Base-by-base conservation (phyloP, 2,113 vertebrate species). In the Rhynchomys soricoides region DNA sequence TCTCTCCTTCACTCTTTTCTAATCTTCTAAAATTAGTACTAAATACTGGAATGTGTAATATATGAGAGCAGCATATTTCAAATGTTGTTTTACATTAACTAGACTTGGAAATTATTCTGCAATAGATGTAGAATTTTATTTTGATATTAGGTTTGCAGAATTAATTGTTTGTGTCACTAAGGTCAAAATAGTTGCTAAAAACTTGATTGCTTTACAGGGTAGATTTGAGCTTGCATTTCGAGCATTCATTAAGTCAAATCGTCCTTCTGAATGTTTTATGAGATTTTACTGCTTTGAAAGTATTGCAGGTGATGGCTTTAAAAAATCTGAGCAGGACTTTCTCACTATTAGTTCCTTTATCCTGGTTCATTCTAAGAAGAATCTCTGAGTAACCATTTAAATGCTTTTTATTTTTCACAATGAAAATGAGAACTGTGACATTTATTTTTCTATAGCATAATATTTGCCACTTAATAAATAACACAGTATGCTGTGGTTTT, bases 211-310 rank as follows among this genome's bases (percentile, higher is more conserved):
- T 99, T 98, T 98, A 98, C 98, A 98, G 98, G 98, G 97, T 98
- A 98, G 98, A 98, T 98, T 98, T 98, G 97, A 98, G 98, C 99
- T 99, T 99, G 99, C 99, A 99, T 99, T 99, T 99, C 98, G 98
- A 99, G 98, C 98, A 99, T 98, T 98, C 99, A 99, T 99, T 99
- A 99, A 98, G 98, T 98, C 98, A 97, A 95, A 98, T 98, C 97
- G 98, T 98, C 73, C 98, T 98, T 98, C 98, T 96, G 98, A 98
- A 98, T 98, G 98, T 98, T 99, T 99, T 98, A 98, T 98, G 96
- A 98, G 98, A 97, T 94, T 98, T 97, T 97, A 96, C 91, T 97
- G 96, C 94, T 98, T 94, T 96, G 97, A 98, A 98, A 96, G 97
- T 98, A 70, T 98, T 98, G 98, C 98, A 98, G 95, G 97, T 98